A percentile compares a stretch with the other conserved stretches of the same genome.
Evolutionary conservation across 2,797 vertebrate species (phyloP).

Genomic region (Eremophila alpestris): DNA sequence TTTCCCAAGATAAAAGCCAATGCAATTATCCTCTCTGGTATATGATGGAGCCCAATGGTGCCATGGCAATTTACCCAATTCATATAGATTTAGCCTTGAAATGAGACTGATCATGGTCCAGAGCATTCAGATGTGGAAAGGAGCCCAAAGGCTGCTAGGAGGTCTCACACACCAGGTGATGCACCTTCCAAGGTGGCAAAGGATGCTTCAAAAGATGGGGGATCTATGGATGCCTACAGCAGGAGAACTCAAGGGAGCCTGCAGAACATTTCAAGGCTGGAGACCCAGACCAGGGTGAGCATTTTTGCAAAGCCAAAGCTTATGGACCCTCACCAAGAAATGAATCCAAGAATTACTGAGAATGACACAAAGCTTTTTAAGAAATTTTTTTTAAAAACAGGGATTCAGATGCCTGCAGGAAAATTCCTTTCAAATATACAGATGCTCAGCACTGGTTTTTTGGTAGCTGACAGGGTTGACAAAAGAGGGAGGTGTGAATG

Average conservation of each 20-base stretch:
- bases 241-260: background rate
- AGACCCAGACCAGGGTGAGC: background rate
- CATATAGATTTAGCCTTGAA: background rate
- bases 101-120: background rate
- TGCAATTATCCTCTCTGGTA: background rate
- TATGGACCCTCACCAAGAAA: background rate
- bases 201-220: background rate
- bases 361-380: background rate
- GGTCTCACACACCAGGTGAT: background rate
- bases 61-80: background rate
- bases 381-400: accelerated
- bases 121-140: background rate
- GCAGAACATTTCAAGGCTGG: background rate
- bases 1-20: background rate
- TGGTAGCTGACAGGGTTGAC: background rate
- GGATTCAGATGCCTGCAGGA: background rate
- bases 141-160: background rate
- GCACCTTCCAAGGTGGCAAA: background rate
- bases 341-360: background rate
- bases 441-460: background rate
- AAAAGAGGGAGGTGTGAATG: conserved; percentile 1
- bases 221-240: accelerated
- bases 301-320: background rate
- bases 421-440: background rate
- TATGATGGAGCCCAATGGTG: background rate